Percentiles rank a stretch among this genome's conserved stretches.
These are phyloP conservation scores for Onthophagus sagittarius DNA, from an alignment of 2,888 invertebrate species.

Conservation along the genomic window DNA sequence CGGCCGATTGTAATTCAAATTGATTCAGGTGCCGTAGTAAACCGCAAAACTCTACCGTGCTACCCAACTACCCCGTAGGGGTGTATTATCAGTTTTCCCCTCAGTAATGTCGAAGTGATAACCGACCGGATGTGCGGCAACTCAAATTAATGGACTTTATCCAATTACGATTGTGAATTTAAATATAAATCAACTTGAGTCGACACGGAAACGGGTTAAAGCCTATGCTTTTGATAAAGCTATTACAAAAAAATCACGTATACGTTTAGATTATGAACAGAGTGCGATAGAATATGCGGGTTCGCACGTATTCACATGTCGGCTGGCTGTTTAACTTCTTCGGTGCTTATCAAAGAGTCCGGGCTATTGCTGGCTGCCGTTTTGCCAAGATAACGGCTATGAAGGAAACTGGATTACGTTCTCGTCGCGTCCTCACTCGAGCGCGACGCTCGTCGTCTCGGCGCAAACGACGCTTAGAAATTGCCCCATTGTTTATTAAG, in stretches of 20 bases:
- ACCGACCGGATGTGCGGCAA: neutral
- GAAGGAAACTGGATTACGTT: conserved; percentile 30
- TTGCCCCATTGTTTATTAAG: conserved; percentile 33
- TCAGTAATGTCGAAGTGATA: neutral
- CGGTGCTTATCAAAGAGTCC: conserved; percentile 21
- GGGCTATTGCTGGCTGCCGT: conserved; percentile 17
- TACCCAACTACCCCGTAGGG: neutral
- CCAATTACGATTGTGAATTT: conserved; percentile 7
- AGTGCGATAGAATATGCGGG: neutral
- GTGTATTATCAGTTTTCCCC: neutral
- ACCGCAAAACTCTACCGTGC: neutral
- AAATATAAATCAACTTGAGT: conserved; percentile 4
- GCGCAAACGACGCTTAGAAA: conserved; percentile 26
- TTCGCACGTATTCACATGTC: neutral
- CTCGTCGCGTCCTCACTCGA: neutral
- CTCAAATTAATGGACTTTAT: conserved; percentile 11
- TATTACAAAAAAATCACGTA: neutral
- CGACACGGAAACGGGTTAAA: neutral
- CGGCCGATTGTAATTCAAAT: neutral
- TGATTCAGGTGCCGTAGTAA: neutral
- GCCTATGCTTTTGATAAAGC: neutral
- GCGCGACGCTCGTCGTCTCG: neutral
- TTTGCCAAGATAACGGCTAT: conserved; percentile 29
- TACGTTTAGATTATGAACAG: neutral
- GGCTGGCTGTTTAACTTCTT: conserved; percentile 11